Base-by-base conservation (phyloP, 2,888 invertebrate species). In the Scaeva pyrastri region DNA sequence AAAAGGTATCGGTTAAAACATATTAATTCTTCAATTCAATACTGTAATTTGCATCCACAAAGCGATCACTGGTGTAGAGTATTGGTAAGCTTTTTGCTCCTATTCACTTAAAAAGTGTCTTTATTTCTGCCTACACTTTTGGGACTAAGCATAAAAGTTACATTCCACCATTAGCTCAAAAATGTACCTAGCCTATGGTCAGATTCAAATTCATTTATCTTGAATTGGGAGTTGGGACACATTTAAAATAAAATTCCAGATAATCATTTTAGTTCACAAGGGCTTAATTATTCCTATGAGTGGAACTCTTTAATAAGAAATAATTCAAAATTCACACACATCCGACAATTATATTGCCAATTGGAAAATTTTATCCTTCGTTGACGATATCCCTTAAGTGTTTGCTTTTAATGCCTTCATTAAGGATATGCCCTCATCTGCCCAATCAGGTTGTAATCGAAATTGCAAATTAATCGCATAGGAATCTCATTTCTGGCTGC, bases 381-480 rank as follows among this genome's bases (percentile, higher is more conserved):
- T 26, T 62, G 45, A 19, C 43, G 70, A 70, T 73, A 83, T 70
- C 79, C 79, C 55, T 79, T 70, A 74, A 84, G 79, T 84, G 85
- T 81, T 85, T 76, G 81, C 85, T 76, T 77, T 73, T 81, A 74
- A 84, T 68, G 55, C 73, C 48, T 71, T 78, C 77, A 86, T 86
- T 86, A 86, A 82, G 77, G 71, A 77, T 58, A 66, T 50, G 77
- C 81, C 56, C 50, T 81, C 86, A 77, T 82, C 77, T 78, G 74
- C 43, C 68, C 86, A 86, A 86, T 86, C 86, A 86, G 77, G 66
- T 70, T 78, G 86, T 86, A 82, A 86, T 86, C 86, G 86, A 86
- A 86, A 86, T 86, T 86, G 78, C 86, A 86, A 86, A 86, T 86
- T 86, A 86, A 86, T 86, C 86, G 86, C 82, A 82, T 81, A 86